Conservation (phyloP, 2,113 vertebrate species). For the Caranx ignobilis region DNA sequence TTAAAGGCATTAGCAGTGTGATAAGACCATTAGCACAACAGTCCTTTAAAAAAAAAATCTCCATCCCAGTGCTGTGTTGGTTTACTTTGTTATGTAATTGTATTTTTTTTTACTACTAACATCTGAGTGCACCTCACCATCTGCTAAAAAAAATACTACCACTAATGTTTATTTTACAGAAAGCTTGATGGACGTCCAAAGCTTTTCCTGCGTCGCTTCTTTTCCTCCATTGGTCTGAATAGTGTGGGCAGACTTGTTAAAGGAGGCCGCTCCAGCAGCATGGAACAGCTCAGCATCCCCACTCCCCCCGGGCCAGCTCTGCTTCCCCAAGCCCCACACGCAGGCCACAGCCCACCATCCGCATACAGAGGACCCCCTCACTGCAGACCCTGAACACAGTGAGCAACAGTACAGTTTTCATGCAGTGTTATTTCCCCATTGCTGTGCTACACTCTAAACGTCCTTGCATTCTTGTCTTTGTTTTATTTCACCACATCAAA, state of each 20-base stretch:
- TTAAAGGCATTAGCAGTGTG: background rate
- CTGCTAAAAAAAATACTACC: background rate
- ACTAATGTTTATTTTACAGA: constrained; percentile 42
- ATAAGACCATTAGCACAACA: background rate
- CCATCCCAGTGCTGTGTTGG: background rate
- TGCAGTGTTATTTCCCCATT: background rate
- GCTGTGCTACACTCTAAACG: constrained; percentile 20
- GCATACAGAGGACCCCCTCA: constrained; percentile 89
- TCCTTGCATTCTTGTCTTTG: background rate
- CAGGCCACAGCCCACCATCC: constrained; percentile 24
- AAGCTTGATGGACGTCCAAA: constrained; percentile 81
- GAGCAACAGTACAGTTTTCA: constrained; percentile 63
- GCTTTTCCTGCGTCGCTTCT: constrained; percentile 89
- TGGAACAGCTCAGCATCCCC: constrained; percentile 88
- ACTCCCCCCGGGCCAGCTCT: constrained; percentile 33
- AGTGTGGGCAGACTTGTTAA: constrained; percentile 89
- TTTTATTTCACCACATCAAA: constrained; percentile 16
- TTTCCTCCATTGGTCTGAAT: constrained; percentile 90
- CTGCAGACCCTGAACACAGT: constrained; percentile 91
- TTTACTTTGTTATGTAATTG: background rate
- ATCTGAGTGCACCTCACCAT: background rate
- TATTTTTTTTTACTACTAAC: background rate
- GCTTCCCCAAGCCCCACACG: constrained; percentile 75
- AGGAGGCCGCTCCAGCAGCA: constrained; percentile 91
- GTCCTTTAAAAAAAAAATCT: background rate